Evolutionary conservation across 53 echinoderm and acorn worm genomes (phyloP).

Genomic region (Henricia sp.): DNA sequence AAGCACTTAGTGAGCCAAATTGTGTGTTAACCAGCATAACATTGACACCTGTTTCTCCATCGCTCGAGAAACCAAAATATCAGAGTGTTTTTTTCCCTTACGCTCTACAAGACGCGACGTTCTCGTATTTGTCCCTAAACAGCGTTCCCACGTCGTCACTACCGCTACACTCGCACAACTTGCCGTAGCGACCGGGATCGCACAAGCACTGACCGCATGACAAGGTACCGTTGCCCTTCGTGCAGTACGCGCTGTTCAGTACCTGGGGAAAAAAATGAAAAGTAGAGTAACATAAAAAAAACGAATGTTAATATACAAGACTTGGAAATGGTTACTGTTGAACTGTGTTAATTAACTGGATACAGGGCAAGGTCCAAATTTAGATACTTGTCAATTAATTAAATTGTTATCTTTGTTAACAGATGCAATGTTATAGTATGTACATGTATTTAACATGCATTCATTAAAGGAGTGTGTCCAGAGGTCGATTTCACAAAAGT

Average conservation of each 20-base stretch:
- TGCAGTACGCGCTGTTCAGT: slow-evolving; percentile 69
- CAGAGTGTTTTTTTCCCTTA: slow-evolving; percentile 67
- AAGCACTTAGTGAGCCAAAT: too few relatives aligned
- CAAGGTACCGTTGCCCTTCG: slow-evolving; percentile 85
- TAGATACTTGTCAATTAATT: too few relatives aligned
- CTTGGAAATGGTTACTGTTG: too few relatives aligned
- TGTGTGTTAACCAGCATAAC: not conserved
- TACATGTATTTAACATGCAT: too few relatives aligned
- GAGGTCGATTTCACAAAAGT: too few relatives aligned
- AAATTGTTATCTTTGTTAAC: too few relatives aligned
- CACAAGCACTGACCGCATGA: slow-evolving; percentile 89
- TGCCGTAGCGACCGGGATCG: slow-evolving; percentile 83
- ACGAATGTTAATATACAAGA: too few relatives aligned
- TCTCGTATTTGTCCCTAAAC: slow-evolving; percentile 66
- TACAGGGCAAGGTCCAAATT: too few relatives aligned
- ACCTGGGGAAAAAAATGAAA: slow-evolving; percentile 28
- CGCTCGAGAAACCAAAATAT: not conserved
- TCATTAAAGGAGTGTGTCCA: too few relatives aligned
- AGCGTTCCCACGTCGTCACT: slow-evolving; percentile 49
- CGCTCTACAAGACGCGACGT: slow-evolving; percentile 83
- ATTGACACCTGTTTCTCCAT: not conserved
- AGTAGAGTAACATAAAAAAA: too few relatives aligned
- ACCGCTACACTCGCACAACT: slow-evolving; percentile 90
- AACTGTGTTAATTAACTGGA: too few relatives aligned
- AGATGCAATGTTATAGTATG: too few relatives aligned